Evolutionary conservation across 2,888 invertebrate genomes (phyloP).

Genomic region (Pachliopta kotzebuea): DNA sequence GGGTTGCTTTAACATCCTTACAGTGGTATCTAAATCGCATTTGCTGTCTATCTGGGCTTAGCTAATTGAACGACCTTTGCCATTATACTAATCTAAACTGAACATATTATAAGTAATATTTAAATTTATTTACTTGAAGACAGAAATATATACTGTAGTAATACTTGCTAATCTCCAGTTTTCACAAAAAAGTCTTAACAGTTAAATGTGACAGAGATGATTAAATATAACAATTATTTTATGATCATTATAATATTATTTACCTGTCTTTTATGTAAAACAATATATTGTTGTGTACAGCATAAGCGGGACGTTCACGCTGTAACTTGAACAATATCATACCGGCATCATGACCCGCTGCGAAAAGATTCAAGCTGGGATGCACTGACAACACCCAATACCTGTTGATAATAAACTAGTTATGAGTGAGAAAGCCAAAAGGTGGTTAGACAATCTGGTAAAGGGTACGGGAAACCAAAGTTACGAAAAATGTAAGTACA

Average conservation of each 20-base stretch:
- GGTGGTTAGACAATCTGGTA: not conserved
- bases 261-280: conserved; percentile 98
- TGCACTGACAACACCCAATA: conserved; percentile 99
- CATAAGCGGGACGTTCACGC: conserved; percentile 97
- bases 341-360: conserved; percentile 99
- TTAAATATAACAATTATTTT: not conserved
- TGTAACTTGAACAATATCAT: conserved; percentile 97
- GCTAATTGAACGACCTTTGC: too few relatives aligned
- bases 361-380: conserved; percentile 97
- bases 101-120: too few relatives aligned
- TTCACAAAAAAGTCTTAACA: not conserved
- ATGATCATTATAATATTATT: conserved; percentile 16
- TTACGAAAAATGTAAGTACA: too few relatives aligned
- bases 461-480: too few relatives aligned
- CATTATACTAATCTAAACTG: too few relatives aligned
- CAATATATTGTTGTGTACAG: conserved; percentile 94
- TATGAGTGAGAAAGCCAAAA: too few relatives aligned
- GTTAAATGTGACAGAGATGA: not conserved
- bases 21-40: too few relatives aligned
- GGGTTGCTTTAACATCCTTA: too few relatives aligned
- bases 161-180: too few relatives aligned
- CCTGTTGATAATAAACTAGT: conserved; percentile 58
- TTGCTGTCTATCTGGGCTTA: too few relatives aligned
- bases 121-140: too few relatives aligned
- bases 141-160: too few relatives aligned